These are phyloP conservation scores for Arnoldichthys spilopterus DNA, from an alignment of 2,797 vertebrate species.

Conservation along the genomic window DNA sequence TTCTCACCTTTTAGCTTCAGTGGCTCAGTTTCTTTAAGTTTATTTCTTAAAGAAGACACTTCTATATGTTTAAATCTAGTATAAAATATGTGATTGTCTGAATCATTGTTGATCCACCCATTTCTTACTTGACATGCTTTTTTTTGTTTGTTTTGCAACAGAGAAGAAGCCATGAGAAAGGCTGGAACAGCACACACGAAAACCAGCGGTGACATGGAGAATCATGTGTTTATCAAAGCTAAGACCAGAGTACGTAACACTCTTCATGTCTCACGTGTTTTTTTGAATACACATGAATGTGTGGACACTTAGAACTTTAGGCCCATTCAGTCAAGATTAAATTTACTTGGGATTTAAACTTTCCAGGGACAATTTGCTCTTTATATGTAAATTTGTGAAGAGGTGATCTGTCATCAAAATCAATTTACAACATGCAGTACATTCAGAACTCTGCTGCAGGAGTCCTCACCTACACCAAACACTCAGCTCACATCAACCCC, in stretches of 20 bases:
- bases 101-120: neutral
- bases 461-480: too few relatives aligned
- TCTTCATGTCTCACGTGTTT: neutral
- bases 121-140: neutral
- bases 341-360: too few relatives aligned
- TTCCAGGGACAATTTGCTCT: too few relatives aligned
- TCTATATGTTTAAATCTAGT: neutral
- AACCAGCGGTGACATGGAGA: conserved; percentile 96
- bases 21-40: neutral
- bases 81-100: neutral
- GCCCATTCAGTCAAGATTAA: too few relatives aligned
- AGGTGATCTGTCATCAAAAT: too few relatives aligned
- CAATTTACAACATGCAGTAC: too few relatives aligned
- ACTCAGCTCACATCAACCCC: too few relatives aligned
- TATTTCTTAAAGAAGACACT: too few relatives aligned
- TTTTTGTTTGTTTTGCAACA: conserved; percentile 64
- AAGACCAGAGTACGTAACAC: conserved; percentile 88
- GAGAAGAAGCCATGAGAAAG: conserved; percentile 96
- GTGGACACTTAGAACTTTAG: neutral
- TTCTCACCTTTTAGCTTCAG: neutral
- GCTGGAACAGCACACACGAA: conserved; percentile 93
- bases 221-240: conserved; percentile 94
- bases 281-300: neutral
- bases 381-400: too few relatives aligned
- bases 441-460: too few relatives aligned